Evolutionary conservation across 2,888 invertebrate species (phyloP).

Genomic region (Sepioteuthis lessoniana): DNA sequence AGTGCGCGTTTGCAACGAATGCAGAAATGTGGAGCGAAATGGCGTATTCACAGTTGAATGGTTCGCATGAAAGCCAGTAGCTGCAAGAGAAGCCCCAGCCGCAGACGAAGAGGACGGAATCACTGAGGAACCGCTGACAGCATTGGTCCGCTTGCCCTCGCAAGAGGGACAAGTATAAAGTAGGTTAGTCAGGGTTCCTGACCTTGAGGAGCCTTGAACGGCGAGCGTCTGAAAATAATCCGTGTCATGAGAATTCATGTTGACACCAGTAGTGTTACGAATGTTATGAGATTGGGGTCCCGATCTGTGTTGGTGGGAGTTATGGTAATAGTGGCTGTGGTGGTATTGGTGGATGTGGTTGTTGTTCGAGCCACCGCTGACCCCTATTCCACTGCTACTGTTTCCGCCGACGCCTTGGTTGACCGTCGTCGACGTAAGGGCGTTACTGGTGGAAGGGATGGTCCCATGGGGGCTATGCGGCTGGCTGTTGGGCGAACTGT

Average conservation of each 20-base stretch:
- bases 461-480: constrained; percentile 34
- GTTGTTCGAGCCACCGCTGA: background rate
- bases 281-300: background rate
- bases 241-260: background rate
- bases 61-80: background rate
- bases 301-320: background rate
- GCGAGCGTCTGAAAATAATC: background rate
- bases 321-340: background rate
- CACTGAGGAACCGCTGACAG: background rate
- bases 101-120: constrained; percentile 54
- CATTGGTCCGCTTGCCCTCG: constrained; percentile 57
- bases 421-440: constrained; percentile 35
- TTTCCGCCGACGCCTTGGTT: background rate
- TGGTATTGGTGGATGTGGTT: constrained; percentile 35
- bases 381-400: background rate
- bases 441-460: constrained; percentile 42
- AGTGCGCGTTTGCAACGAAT: constrained; percentile 40
- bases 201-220: background rate
- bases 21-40: background rate
- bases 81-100: constrained; percentile 43
- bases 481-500: constrained; percentile 8
- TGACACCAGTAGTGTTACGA: background rate
- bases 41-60: background rate
- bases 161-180: constrained; percentile 61
- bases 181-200: background rate